These are phyloP conservation scores for Ypsolopha scabrella DNA, from an alignment of 2,888 invertebrate species.

Conservation along the genomic window DNA sequence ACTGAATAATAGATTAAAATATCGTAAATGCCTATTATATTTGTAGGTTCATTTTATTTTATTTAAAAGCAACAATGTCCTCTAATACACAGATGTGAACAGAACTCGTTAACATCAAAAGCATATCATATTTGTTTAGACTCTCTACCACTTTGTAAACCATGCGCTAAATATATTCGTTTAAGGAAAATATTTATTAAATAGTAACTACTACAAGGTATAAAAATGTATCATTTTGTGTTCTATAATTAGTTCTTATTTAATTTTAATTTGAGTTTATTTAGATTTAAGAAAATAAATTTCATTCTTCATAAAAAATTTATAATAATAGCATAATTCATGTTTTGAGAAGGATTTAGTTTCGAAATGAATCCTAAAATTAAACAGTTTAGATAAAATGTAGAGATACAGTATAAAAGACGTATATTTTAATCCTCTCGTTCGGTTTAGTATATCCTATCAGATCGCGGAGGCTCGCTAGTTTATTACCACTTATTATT, in stretches of 20 bases:
- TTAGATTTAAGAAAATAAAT: too few species aligned
- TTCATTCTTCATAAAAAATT: too few species aligned
- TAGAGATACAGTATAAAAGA: too few species aligned
- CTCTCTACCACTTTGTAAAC: constrained; percentile 25
- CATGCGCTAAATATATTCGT: constrained; percentile 30
- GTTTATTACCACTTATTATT: not conserved
- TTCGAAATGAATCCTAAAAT: too few species aligned
- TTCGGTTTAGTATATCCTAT: not conserved
- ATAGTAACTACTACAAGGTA: constrained; percentile 17
- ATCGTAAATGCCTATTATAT: constrained; percentile 31
- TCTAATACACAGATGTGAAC: constrained; percentile 29
- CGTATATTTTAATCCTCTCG: too few species aligned
- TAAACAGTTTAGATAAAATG: too few species aligned
- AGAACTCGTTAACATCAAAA: constrained; percentile 39
- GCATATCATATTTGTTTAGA: constrained; percentile 25
- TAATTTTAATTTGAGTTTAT: too few species aligned
- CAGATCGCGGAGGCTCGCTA: not conserved
- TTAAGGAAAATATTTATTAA: constrained; percentile 23
- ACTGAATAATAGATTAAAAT: constrained; percentile 20
- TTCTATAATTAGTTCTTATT: not conserved
- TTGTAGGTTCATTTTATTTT: constrained; percentile 17
- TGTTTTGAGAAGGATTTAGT: too few species aligned
- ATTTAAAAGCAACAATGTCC: constrained; percentile 33
- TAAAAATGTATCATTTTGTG: constrained; percentile 17
- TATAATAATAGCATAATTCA: too few species aligned